These are phyloP conservation scores for Temnothorax unifasciatus DNA, from an alignment of 2,888 invertebrate genomes.

Conservation along the genomic window DNA sequence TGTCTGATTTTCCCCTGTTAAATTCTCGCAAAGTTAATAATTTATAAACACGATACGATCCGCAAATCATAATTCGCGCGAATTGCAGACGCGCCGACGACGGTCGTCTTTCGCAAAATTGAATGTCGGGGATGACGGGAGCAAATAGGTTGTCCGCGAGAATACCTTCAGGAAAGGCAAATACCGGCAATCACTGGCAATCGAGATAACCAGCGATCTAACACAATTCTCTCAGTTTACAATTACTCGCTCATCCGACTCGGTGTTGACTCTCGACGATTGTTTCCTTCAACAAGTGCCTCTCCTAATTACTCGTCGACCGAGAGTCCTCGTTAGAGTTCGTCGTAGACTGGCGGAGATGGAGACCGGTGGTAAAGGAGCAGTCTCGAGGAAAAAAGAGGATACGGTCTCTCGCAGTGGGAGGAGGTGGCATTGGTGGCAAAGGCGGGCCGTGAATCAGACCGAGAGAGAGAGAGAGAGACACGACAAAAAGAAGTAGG, in stretches of 20 bases:
- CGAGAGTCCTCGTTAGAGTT: slow-evolving; percentile 61
- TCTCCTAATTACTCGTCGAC: slow-evolving; percentile 74
- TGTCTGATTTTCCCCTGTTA: neutral
- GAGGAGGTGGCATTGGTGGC: neutral
- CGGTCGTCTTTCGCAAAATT: slow-evolving; percentile 43
- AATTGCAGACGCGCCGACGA: slow-evolving; percentile 20
- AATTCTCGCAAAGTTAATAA: neutral
- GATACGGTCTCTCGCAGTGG: neutral
- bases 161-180: slow-evolving; percentile 53
- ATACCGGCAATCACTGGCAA: slow-evolving; percentile 56
- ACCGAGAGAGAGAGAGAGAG: slow-evolving; percentile 35
- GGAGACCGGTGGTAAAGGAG: slow-evolving; percentile 68
- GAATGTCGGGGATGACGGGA: slow-evolving; percentile 43
- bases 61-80: neutral
- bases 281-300: slow-evolving; percentile 75
- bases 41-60: slow-evolving; percentile 10
- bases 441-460: slow-evolving; percentile 57
- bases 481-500: slow-evolving; percentile 35
- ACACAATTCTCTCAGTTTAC: slow-evolving; percentile 62
- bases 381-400: slow-evolving; percentile 61
- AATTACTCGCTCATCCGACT: slow-evolving; percentile 67
- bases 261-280: slow-evolving; percentile 71
- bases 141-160: slow-evolving; percentile 45
- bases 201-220: slow-evolving; percentile 57
- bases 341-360: slow-evolving; percentile 52